Base-by-base conservation (phyloP, 2,797 vertebrate species). In the Thaleichthys pacificus region DNA sequence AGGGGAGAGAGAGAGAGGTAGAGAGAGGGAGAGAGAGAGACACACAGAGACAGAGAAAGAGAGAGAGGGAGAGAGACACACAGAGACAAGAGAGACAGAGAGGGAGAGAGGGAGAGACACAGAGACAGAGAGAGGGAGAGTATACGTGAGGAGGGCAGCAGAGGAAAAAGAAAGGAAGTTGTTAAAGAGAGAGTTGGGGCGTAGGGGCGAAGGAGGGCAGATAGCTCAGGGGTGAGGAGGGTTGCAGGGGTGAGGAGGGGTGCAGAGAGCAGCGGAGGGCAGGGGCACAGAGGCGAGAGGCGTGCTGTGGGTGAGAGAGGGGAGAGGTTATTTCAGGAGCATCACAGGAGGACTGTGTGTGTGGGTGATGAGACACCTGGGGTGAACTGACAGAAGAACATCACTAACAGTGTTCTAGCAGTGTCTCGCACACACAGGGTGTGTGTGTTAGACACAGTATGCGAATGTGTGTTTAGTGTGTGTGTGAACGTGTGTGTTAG, bases 261-360 rank as follows among this genome's bases (percentile, higher is more conserved):
- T n/a, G 15, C 66, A 22, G 28, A 60, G 4, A 30, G 57, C 30
- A 8, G n/a, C 65, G 19, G 35, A 14, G 28, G 1, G 30, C 22
- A 12, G 12, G 24, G 7, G 66, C 5, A 3, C 22, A 57, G 47
- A 1, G 32, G 5, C 24, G 63, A n/a, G 51, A 7, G 56, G 26
- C 68, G 56, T 32, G 75, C 75, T 72, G 71, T 61, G 70, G 47
- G 30, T 57, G 70, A 64, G 70, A 24, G 54, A 21, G 75, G 62
- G 28, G 32, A 67, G 58, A 63, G 57, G 68, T 22, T 73, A 72
- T 76, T 75, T 66, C 12, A 63, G 76, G 69, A 56, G 51, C 61
- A 3, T 62, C 49, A 26, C n/a, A 47, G 38, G 66, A 15, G 66
- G 35, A 28, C 54, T 3, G 64, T 42, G 35, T 30, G 57, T 26